Percentiles rank a stretch among this genome's conserved stretches.
These are phyloP conservation scores for Netelia melanura DNA, from an alignment of 2,888 invertebrate genomes.

Conservation along the genomic window DNA sequence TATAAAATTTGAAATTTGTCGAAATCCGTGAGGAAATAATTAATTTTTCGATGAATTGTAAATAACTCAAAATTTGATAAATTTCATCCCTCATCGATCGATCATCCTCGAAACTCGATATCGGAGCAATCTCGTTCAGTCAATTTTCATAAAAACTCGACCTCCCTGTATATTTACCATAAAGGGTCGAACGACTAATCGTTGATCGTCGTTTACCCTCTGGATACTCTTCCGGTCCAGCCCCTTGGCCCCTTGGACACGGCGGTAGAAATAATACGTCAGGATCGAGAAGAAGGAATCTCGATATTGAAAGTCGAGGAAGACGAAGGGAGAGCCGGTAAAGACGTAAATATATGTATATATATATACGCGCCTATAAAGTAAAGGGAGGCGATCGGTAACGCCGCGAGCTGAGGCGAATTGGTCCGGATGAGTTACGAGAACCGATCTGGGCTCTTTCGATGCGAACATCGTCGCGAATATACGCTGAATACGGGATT, in stretches of 20 bases:
- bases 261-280: conserved; percentile 41
- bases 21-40: too few relatives aligned
- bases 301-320: conserved; percentile 66
- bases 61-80: too few relatives aligned
- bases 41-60: too few relatives aligned
- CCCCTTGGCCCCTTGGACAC: neutral
- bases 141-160: neutral
- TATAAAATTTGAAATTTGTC: too few relatives aligned
- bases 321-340: conserved; percentile 52
- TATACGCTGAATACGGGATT: conserved; percentile 74
- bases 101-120: too few relatives aligned
- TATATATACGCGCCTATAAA: neutral
- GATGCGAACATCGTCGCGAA: conserved; percentile 65
- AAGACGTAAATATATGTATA: conserved; percentile 12
- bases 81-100: too few relatives aligned
- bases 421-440: conserved; percentile 71
- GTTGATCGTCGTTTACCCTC: conserved; percentile 10
- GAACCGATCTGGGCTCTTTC: conserved; percentile 54
- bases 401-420: conserved; percentile 34
- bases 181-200: conserved; percentile 21
- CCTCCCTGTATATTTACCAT: neutral
- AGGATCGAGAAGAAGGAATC: conserved; percentile 40
- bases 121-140: neutral
- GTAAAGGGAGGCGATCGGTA: neutral
- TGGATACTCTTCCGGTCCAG: conserved; percentile 9